Conservation (phyloP, 2,113 vertebrate genomes). For the Sinocyclocheilus grahami region DNA sequence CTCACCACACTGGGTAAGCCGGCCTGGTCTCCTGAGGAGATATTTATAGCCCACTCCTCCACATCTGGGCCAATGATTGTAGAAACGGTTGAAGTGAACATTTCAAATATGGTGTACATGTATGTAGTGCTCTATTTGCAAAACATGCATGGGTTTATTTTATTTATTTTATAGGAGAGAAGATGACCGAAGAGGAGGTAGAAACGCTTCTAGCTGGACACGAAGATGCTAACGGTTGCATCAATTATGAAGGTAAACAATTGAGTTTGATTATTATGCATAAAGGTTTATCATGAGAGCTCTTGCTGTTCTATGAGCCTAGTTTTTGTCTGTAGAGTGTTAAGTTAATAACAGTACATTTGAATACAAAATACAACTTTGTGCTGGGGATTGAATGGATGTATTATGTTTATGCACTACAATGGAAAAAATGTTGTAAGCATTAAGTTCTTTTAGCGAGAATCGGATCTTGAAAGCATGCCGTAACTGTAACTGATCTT, state of each 20-base stretch:
- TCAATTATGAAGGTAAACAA: constrained; percentile 92
- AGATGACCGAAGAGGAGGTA: constrained; percentile 94
- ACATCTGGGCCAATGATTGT: not conserved
- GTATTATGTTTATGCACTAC: not conserved
- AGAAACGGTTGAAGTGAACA: not conserved
- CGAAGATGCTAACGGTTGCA: constrained; percentile 92
- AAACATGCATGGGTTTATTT: not conserved
- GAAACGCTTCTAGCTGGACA: constrained; percentile 89
- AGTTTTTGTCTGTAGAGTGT: not conserved
- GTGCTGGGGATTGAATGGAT: not conserved
- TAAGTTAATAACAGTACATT: not conserved
- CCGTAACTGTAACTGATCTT: constrained; percentile 71
- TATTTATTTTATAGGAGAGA: constrained; percentile 80
- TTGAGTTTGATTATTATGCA: not conserved
- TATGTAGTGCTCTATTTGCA: not conserved
- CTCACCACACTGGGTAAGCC: constrained; percentile 87
- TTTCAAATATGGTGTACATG: not conserved
- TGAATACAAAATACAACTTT: not conserved
- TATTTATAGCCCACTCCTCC: constrained; percentile 40
- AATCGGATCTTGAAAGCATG: constrained; percentile 34
- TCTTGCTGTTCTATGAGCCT: not conserved
- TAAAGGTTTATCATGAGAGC: not conserved
- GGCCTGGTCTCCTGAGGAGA: not conserved
- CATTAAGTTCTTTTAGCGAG: not conserved
- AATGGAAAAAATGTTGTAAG: not conserved